Evolutionary conservation across 2,797 vertebrate genomes (phyloP).

Genomic region (Takifugu ocellatus): DNA sequence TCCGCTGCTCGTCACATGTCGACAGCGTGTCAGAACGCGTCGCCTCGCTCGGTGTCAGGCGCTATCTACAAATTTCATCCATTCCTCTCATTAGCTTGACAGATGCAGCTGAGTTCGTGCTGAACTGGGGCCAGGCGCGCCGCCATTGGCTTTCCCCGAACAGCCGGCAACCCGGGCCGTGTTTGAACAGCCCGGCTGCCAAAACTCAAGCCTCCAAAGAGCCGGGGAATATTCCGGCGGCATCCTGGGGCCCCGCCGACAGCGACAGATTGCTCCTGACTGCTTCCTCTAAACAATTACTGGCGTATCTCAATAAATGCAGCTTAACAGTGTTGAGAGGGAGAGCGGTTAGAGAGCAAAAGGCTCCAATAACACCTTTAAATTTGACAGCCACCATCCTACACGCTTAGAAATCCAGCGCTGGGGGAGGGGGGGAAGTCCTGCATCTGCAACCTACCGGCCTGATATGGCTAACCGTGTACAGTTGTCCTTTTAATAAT

Average conservation of each 20-base stretch:
- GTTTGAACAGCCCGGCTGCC: slow-evolving; percentile 24
- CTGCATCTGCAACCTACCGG: neutral
- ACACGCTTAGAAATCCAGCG: neutral
- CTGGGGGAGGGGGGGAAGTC: neutral
- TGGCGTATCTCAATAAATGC: slow-evolving; percentile 13
- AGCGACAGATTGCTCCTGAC: slow-evolving; percentile 14
- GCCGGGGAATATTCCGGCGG: slow-evolving; percentile 15
- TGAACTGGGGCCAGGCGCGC: slow-evolving; percentile 24
- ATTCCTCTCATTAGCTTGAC: slow-evolving; percentile 12
- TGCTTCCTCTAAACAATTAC: slow-evolving; percentile 17
- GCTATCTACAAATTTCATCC: slow-evolving; percentile 8
- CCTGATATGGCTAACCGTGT: neutral
- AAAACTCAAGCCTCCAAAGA: slow-evolving; percentile 16
- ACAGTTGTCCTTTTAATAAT: slow-evolving; percentile 3
- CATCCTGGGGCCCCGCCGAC: slow-evolving; percentile 5
- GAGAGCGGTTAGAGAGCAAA: no score
- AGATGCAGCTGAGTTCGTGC: slow-evolving; percentile 23
- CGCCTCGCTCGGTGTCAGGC: neutral
- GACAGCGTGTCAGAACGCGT: no score
- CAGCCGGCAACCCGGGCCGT: slow-evolving; percentile 16
- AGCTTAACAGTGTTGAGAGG: neutral
- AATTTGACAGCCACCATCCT: neutral
- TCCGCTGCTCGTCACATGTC: no score
- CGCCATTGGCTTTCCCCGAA: slow-evolving; percentile 19
- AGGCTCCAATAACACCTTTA: neutral